A percentile compares a stretch with the other conserved stretches of the same genome.
These are phyloP conservation scores for Xiphophorus hellerii DNA, from an alignment of 2,113 vertebrate genomes.

Conservation along the genomic window DNA sequence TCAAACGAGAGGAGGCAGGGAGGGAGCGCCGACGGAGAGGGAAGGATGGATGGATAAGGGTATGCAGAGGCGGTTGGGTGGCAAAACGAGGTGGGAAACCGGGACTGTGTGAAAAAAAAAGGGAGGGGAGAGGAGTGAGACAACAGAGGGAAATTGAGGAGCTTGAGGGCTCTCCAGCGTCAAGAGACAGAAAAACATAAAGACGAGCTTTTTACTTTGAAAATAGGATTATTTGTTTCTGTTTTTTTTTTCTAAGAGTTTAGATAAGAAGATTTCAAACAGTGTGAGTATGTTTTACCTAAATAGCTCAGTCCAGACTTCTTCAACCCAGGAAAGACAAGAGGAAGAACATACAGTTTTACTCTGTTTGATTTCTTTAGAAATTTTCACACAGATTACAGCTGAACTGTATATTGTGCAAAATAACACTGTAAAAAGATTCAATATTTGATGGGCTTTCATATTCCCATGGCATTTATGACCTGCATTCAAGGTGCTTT, in stretches of 20 bases:
- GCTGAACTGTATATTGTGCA: not conserved
- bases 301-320: not conserved
- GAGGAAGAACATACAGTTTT: not conserved
- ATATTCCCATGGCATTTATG: too few species aligned
- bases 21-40: constrained; percentile 9
- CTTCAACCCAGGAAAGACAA: not conserved
- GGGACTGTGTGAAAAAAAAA: not conserved
- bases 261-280: constrained; percentile 14
- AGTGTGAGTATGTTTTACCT: not conserved
- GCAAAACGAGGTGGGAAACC: constrained; percentile 37
- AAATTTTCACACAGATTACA: not conserved
- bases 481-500: too few species aligned
- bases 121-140: constrained; percentile 23
- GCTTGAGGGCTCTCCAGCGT: constrained; percentile 6
- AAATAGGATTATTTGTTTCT: not conserved
- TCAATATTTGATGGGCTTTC: too few species aligned
- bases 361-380: not conserved
- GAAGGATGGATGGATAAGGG: constrained; percentile 34
- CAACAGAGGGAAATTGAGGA: constrained; percentile 21
- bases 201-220: not conserved
- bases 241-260: constrained; percentile 4
- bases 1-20: constrained; percentile 20
- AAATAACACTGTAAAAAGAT: too few species aligned
- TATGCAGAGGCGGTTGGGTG: constrained; percentile 37
- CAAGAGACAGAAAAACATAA: not conserved